phyloP scores from a whole-genome alignment of 2,113 vertebrate species.

The Galbula dea region DNA sequence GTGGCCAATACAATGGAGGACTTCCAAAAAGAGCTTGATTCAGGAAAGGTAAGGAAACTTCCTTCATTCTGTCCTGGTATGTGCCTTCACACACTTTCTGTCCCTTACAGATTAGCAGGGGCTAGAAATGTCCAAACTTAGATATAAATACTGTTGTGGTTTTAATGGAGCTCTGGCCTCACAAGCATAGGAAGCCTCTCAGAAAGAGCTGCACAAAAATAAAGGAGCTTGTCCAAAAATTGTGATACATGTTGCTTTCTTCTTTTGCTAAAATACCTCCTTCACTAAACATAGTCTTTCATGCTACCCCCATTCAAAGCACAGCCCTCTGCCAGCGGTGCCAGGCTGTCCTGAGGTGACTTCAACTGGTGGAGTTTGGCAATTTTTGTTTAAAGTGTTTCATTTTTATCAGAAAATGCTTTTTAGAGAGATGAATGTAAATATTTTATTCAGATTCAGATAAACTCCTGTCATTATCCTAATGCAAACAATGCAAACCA shows the following conservation, averaged over 20 bases:
- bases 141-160: not conserved
- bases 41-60: conserved; percentile 83
- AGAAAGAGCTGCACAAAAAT: not conserved
- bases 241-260: not conserved
- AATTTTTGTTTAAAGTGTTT: not conserved
- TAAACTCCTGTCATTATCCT: conserved; percentile 9
- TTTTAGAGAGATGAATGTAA: not conserved
- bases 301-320: not conserved
- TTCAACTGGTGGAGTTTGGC: not conserved
- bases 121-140: not conserved
- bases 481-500: not conserved
- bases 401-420: not conserved
- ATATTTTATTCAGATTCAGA: not conserved
- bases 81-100: not conserved
- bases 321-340: not conserved
- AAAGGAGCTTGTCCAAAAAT: not conserved
- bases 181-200: not conserved
- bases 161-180: not conserved
- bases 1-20: conserved; percentile 87
- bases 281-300: not conserved
- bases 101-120: not conserved
- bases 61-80: not conserved
- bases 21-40: conserved; percentile 90
- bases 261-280: not conserved
- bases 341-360: not conserved